Conservation (phyloP, 2,888 invertebrate genomes). For the Cantharis rufa region DNA sequence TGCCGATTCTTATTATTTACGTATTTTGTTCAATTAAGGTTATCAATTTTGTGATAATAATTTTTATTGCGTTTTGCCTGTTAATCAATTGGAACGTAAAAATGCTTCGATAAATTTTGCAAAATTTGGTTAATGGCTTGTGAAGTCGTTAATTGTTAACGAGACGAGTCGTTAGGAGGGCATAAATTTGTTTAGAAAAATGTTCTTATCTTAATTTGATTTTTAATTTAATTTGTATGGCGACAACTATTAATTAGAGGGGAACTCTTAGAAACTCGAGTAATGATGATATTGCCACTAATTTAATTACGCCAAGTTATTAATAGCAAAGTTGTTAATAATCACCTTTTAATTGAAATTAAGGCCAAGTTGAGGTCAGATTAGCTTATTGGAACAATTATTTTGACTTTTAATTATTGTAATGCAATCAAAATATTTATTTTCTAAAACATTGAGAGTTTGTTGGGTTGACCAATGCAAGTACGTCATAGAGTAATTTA, state of each 20-base stretch:
- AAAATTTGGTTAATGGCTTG: background rate
- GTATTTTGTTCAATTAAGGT: background rate
- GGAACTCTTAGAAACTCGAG: background rate
- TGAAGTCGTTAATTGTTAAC: background rate
- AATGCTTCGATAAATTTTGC: background rate
- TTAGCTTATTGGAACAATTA: background rate
- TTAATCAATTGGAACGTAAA: background rate
- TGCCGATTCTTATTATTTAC: background rate
- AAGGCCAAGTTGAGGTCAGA: constrained; percentile 10
- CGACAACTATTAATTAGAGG: background rate
- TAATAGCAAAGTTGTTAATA: constrained; percentile 8
- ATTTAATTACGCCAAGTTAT: constrained; percentile 10
- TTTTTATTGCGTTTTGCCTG: background rate
- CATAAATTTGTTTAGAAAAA: background rate
- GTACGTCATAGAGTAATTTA: background rate
- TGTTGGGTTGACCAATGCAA: background rate
- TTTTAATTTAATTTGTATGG: background rate
- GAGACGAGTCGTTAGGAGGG: background rate
- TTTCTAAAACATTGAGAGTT: background rate
- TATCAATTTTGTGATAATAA: background rate
- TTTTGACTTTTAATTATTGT: background rate
- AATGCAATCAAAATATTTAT: constrained; percentile 1
- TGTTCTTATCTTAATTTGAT: background rate
- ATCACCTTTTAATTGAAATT: constrained; percentile 16
- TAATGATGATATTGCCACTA: background rate